A percentile compares a stretch with the other conserved stretches of the same genome.
Evolutionary conservation across 2,888 invertebrate genomes (phyloP).

Genomic region (Harmothoe impar): DNA sequence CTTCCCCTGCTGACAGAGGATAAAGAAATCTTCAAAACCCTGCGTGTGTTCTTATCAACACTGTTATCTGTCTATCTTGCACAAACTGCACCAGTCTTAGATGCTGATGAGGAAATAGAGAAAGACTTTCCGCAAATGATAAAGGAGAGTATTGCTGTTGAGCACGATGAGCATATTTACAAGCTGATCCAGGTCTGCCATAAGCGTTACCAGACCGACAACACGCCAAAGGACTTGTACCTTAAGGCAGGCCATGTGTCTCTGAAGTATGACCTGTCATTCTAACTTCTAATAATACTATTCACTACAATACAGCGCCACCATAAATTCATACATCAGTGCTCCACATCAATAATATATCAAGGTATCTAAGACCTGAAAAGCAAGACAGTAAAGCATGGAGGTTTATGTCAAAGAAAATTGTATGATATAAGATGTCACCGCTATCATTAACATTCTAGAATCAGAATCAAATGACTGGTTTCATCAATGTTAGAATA

Average conservation of each 20-base stretch:
- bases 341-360: no score
- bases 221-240: not conserved
- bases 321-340: no score
- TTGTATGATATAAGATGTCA: no score
- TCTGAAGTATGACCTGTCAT: constrained; percentile 1
- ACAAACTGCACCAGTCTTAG: not conserved
- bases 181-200: constrained; percentile 43
- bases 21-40: not conserved
- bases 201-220: not conserved
- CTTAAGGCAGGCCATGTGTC: not conserved
- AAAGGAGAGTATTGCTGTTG: not conserved
- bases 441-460: no score
- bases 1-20: not conserved
- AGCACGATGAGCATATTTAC: constrained; percentile 17
- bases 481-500: no score
- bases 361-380: no score
- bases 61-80: not conserved
- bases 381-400: no score
- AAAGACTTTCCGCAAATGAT: not conserved
- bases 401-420: no score
- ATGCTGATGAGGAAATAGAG: not conserved
- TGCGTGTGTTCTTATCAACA: constrained; percentile 1
- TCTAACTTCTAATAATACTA: no score
- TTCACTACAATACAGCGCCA: no score
- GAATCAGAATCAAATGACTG: no score